These are phyloP conservation scores for Trochalopteron elliotii DNA, from an alignment of 2,113 vertebrate genomes.

Conservation along the genomic window DNA sequence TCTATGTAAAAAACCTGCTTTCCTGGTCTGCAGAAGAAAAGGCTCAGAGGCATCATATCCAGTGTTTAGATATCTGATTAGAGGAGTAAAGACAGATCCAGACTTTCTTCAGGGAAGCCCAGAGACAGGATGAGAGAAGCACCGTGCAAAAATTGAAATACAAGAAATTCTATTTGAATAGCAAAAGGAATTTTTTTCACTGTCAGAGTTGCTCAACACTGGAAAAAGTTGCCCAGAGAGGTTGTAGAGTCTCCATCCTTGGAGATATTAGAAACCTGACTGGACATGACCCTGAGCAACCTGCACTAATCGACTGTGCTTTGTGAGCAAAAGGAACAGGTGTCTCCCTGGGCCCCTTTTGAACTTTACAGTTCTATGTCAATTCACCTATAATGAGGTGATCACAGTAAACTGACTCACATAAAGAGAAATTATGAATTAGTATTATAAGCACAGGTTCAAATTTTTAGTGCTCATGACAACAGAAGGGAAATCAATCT, in stretches of 20 bases:
- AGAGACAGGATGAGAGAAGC: not conserved
- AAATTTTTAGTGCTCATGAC: not conserved
- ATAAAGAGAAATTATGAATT: slow-evolving; percentile 22
- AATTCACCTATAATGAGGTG: not conserved
- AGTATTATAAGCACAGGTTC: not conserved
- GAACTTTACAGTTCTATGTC: not conserved
- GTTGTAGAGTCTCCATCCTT: not conserved
- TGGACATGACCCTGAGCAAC: not conserved
- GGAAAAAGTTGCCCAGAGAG: not conserved
- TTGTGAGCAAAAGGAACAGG: not conserved
- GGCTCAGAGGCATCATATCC: not conserved
- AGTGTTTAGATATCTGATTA: not conserved
- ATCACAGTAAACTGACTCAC: slow-evolving; percentile 1
- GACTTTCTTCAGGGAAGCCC: not conserved
- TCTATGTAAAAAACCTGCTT: not conserved
- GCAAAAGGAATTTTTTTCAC: not conserved
- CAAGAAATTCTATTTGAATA: not conserved
- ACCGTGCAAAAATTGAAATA: not conserved
- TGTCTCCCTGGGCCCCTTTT: not conserved
- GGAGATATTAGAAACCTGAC: not conserved
- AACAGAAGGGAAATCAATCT: not conserved
- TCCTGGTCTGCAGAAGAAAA: not conserved
- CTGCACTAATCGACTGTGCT: not conserved
- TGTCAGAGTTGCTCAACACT: not conserved
- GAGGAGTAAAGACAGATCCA: not conserved